Conservation (phyloP, 2,113 vertebrate species). For the Sebastes schlegelii region DNA sequence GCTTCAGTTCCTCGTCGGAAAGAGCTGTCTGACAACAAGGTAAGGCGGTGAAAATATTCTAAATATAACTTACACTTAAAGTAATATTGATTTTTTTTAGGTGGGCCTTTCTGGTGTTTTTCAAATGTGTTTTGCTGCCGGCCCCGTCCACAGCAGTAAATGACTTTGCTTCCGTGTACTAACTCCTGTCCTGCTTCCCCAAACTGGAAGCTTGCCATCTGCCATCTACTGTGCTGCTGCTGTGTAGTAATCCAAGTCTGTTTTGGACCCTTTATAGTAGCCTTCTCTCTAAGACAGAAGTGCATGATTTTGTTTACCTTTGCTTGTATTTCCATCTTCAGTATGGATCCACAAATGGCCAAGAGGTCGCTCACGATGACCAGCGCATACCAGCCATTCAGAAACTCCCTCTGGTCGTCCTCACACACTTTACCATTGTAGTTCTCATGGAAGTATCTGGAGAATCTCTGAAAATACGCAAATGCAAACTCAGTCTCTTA, state of each 20-base stretch:
- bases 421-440: conserved; percentile 87
- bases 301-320: conserved; percentile 84
- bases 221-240: too few species aligned
- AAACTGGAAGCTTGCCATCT: too few species aligned
- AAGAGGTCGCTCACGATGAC: conserved; percentile 93
- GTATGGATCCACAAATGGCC: conserved; percentile 92
- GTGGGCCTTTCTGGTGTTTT: too few species aligned
- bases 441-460: conserved; percentile 88
- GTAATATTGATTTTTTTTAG: too few species aligned
- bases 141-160: too few species aligned
- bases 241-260: neutral
- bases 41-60: too few species aligned
- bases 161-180: too few species aligned
- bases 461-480: conserved; percentile 87
- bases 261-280: neutral
- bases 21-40: too few species aligned
- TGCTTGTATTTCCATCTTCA: conserved; percentile 98
- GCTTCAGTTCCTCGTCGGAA: too few species aligned
- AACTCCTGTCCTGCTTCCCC: too few species aligned
- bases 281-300: neutral
- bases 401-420: conserved; percentile 88
- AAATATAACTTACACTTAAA: too few species aligned
- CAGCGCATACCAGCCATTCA: conserved; percentile 96
- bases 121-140: too few species aligned
- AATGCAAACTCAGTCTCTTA: conserved; percentile 6